A percentile compares a stretch with the other conserved stretches of the same genome.
These are phyloP conservation scores for Pterocles burchelli DNA, from an alignment of 2,113 vertebrate genomes.

Conservation along the genomic window DNA sequence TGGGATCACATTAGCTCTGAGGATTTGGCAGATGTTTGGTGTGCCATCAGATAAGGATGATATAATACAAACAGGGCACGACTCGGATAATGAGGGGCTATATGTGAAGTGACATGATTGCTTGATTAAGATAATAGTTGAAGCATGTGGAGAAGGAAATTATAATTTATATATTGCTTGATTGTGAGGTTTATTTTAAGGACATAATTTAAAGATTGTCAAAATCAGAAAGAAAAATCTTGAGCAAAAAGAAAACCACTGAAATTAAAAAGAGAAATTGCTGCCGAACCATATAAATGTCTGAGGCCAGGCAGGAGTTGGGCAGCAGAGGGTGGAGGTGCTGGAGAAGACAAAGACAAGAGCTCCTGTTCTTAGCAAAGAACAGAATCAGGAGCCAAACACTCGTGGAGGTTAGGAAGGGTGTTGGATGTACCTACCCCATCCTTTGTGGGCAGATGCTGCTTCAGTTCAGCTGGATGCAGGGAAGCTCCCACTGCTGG, in stretches of 20 bases:
- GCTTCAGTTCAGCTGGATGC: neutral
- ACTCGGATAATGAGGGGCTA: conserved; percentile 59
- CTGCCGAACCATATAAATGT: neutral
- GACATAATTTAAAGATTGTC: conserved; percentile 49
- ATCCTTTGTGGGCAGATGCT: neutral
- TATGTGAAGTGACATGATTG: conserved; percentile 59
- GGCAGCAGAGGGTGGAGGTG: neutral
- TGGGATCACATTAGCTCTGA: neutral
- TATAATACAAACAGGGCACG: conserved; percentile 62
- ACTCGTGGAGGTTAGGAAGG: neutral
- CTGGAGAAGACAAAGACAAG: neutral
- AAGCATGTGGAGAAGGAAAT: conserved; percentile 67
- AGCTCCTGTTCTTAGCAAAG: neutral
- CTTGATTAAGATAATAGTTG: conserved; percentile 72
- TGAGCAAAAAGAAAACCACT: neutral
- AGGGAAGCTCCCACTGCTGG: neutral
- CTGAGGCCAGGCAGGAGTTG: neutral
- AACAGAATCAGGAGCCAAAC: neutral
- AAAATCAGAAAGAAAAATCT: conserved; percentile 32
- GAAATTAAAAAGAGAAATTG: neutral
- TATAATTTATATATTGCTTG: conserved; percentile 64
- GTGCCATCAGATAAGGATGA: conserved; percentile 22
- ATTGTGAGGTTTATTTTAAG: conserved; percentile 72
- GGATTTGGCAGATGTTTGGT: neutral
- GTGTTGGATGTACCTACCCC: accelerated